phyloP scores from a whole-genome alignment of 2,113 vertebrate species.

The Fregetta grallaria region DNA sequence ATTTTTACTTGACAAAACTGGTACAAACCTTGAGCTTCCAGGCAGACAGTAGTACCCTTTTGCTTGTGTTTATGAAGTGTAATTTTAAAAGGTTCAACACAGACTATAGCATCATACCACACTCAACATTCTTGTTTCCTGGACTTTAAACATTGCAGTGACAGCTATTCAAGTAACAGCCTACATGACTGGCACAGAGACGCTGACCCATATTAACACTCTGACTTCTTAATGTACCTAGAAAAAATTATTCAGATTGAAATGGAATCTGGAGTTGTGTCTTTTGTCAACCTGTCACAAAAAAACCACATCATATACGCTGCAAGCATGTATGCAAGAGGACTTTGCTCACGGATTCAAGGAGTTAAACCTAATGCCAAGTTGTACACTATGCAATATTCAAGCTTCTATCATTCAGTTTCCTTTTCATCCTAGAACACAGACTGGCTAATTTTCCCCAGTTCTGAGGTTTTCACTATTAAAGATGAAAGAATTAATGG shows the following conservation, averaged over 20 bases:
- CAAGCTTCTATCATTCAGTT: neutral
- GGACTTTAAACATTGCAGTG: neutral
- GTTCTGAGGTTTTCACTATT: neutral
- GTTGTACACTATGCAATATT: neutral
- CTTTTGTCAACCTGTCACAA: neutral
- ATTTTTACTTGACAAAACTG: neutral
- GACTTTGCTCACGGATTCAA: neutral
- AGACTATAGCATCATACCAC: neutral
- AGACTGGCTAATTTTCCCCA: neutral
- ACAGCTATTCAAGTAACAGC: neutral
- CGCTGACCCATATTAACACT: neutral
- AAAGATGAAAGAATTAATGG: neutral
- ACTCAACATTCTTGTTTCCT: neutral
- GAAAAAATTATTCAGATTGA: neutral
- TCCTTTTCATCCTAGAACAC: neutral
- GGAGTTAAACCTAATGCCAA: neutral
- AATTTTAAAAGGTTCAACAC: neutral
- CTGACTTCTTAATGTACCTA: neutral
- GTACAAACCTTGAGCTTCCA: neutral
- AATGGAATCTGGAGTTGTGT: neutral
- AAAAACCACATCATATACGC: accelerated
- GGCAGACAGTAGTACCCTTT: neutral
- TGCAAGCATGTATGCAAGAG: neutral
- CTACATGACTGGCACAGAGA: neutral
- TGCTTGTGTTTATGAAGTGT: neutral